A percentile compares a stretch with the other conserved stretches of the same genome.
These are phyloP conservation scores for Aromia moschata DNA, from an alignment of 2,888 invertebrate species.

Conservation along the genomic window DNA sequence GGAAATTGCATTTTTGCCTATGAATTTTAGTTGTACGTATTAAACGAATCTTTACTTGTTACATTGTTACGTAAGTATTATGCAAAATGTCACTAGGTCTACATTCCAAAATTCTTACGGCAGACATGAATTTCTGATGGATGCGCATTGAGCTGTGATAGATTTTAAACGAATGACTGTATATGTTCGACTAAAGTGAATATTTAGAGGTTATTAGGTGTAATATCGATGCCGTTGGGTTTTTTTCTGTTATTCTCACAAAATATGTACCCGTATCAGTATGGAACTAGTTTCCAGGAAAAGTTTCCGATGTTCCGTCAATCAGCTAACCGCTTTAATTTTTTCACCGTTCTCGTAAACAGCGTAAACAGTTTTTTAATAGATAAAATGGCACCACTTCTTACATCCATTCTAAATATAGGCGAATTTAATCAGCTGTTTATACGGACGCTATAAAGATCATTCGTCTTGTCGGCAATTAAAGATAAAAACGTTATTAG, in stretches of 20 bases:
- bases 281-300: no score
- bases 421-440: not conserved
- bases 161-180: conserved; percentile 62
- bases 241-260: conserved; percentile 10
- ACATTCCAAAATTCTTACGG: conserved; percentile 30
- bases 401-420: no score
- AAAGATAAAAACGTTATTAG: no score
- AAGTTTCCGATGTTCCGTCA: no score
- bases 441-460: conserved; percentile 11
- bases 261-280: no score
- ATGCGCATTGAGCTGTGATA: conserved; percentile 60
- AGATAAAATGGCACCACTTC: no score
- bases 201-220: conserved; percentile 30
- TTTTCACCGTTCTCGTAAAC: no score
- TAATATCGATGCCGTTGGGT: conserved; percentile 13
- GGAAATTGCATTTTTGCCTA: conserved; percentile 27
- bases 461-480: not conserved
- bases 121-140: conserved; percentile 41
- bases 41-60: not conserved
- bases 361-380: no score
- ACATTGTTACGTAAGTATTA: conserved; percentile 20
- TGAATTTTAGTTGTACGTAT: conserved; percentile 22
- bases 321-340: no score
- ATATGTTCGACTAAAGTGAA: conserved; percentile 53
- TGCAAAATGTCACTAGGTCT: conserved; percentile 21